Conservation (phyloP, 1,140 invertebrate genomes). For the Wiebesia pumilae region DNA sequence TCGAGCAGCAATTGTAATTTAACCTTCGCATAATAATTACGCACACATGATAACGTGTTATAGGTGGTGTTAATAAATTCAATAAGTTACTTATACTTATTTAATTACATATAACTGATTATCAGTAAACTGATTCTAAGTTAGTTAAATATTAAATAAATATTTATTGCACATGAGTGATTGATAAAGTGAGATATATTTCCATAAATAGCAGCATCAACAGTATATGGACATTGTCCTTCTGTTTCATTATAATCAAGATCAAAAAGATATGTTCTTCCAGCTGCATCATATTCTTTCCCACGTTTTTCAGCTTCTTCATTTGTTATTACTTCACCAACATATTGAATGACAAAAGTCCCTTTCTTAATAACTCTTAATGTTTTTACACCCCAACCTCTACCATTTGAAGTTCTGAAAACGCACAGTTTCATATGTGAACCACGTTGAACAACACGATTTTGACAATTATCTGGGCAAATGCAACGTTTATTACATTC, state of each 20-base stretch:
- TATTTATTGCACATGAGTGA: conserved; percentile 96
- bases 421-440: conserved; percentile 85
- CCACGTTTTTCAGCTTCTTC: conserved; percentile 92
- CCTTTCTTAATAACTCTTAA: conserved; percentile 84
- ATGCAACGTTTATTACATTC: conserved; percentile 93
- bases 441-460: conserved; percentile 92
- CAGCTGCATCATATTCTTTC: conserved; percentile 87
- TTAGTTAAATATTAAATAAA: too few species aligned
- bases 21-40: too few species aligned
- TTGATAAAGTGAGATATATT: conserved; percentile 97
- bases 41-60: too few species aligned
- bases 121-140: too few species aligned
- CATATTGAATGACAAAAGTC: conserved; percentile 92
- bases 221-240: conserved; percentile 84
- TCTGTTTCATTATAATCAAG: conserved; percentile 91
- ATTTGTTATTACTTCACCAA: conserved; percentile 93
- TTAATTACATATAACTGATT: too few species aligned
- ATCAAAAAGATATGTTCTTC: conserved; percentile 94
- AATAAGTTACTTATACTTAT: too few species aligned
- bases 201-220: conserved; percentile 90
- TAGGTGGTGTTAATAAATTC: too few species aligned
- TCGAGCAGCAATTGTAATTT: too few species aligned
- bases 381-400: conserved; percentile 95
- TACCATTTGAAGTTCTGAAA: conserved; percentile 89
- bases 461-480: conserved; percentile 84